Conservation (phyloP, 2,797 vertebrate genomes). For the Lindbergichthys nudifrons region DNA sequence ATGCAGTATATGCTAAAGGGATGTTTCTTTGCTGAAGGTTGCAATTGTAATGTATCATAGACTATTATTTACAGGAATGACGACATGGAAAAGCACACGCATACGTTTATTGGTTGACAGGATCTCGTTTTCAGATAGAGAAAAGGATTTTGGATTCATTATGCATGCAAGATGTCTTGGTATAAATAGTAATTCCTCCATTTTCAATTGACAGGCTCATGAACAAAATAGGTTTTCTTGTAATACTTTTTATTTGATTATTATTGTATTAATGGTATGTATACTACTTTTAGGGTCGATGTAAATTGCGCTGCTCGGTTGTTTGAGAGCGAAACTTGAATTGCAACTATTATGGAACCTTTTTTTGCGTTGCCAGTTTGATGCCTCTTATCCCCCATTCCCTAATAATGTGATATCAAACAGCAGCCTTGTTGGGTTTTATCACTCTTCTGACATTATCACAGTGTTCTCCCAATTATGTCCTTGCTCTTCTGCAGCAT, state of each 20-base stretch:
- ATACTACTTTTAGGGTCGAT: slow-evolving; percentile 15
- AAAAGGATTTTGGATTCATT: slow-evolving; percentile 25
- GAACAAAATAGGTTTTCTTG: slow-evolving; percentile 30
- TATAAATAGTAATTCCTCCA: slow-evolving; percentile 26
- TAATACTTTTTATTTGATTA: slow-evolving; percentile 41
- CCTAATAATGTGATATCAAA: slow-evolving; percentile 13
- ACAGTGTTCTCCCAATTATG: slow-evolving; percentile 9
- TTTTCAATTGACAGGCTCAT: slow-evolving; percentile 23
- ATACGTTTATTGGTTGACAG: slow-evolving; percentile 24
- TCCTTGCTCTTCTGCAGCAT: slow-evolving; percentile 10
- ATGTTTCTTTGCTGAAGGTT: slow-evolving; percentile 28
- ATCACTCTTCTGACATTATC: slow-evolving; percentile 16
- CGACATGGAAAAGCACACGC: slow-evolving; percentile 51
- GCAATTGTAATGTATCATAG: slow-evolving; percentile 41
- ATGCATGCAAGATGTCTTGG: slow-evolving; percentile 61
- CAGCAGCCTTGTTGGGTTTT: slow-evolving; percentile 20
- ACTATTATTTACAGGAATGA: slow-evolving; percentile 37
- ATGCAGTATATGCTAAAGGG: slow-evolving; percentile 31
- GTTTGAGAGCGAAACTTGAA: slow-evolving; percentile 7
- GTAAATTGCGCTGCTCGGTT: slow-evolving; percentile 20
- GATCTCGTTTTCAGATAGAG: slow-evolving; percentile 10
- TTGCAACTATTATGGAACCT: not conserved
- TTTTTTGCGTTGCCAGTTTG: slow-evolving; percentile 6
- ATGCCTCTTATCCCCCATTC: not conserved
- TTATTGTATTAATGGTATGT: slow-evolving; percentile 34